A percentile compares a stretch with the other conserved stretches of the same genome.
Evolutionary conservation across 1,140 invertebrate species (phyloP).

Genomic region (Pseudobourletiella spinata): DNA sequence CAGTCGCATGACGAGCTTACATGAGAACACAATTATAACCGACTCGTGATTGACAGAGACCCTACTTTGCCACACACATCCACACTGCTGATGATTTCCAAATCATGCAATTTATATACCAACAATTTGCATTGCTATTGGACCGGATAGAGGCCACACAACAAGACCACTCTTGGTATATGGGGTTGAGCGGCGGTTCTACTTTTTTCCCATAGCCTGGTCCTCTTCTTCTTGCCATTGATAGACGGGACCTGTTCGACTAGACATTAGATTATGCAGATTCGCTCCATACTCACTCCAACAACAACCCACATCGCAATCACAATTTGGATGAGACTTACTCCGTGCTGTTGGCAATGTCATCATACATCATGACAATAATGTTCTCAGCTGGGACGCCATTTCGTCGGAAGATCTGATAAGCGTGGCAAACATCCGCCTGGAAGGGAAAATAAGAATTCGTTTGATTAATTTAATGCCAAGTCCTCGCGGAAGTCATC

Average conservation of each 20-base stretch:
- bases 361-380: constrained; percentile 57
- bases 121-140: too few relatives aligned
- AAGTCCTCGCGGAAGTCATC: too few relatives aligned
- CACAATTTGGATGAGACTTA: constrained; percentile 39
- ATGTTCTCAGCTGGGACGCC: constrained; percentile 52
- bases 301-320: background rate
- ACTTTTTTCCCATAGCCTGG: background rate
- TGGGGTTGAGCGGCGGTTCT: too few relatives aligned
- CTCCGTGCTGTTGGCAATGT: constrained; percentile 49
- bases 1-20: too few relatives aligned
- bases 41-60: background rate
- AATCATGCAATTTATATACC: too few relatives aligned
- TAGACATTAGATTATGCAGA: background rate
- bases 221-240: background rate
- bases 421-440: constrained; percentile 56
- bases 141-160: too few relatives aligned
- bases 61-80: background rate
- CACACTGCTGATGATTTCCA: background rate
- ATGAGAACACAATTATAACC: background rate
- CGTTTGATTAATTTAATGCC: too few relatives aligned
- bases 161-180: background rate
- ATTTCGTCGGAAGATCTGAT: constrained; percentile 50
- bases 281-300: background rate
- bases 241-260: background rate
- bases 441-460: constrained; percentile 38